phyloP scores from a whole-genome alignment of 2,888 invertebrate genomes.

The Minunthozetes semirufus region DNA sequence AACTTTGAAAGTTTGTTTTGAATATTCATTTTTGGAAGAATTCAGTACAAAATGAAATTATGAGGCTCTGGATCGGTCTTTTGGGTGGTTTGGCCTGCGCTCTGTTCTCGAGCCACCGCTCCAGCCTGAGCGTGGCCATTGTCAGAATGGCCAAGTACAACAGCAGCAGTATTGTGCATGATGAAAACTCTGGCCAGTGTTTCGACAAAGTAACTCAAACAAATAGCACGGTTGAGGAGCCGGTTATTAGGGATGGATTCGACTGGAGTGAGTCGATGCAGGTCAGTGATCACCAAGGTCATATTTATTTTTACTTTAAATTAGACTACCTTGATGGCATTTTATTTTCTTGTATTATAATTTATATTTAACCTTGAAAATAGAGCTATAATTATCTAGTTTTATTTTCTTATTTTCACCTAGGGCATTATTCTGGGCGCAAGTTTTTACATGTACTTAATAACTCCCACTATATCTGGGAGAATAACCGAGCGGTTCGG shows the following conservation, averaged over 20 bases:
- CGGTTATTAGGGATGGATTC: background rate
- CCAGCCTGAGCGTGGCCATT: constrained; percentile 47
- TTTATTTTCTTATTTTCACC: background rate
- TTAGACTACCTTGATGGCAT: no score
- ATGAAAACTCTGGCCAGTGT: background rate
- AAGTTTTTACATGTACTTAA: constrained; percentile 32
- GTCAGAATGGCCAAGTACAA: constrained; percentile 50
- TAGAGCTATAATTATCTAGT: background rate
- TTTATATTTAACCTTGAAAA: background rate
- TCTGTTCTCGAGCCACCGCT: constrained; percentile 21
- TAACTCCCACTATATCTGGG: constrained; percentile 35
- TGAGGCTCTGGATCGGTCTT: background rate
- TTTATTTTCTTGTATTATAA: background rate
- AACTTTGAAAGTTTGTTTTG: no score
- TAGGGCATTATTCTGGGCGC: constrained; percentile 37
- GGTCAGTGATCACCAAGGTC: background rate
- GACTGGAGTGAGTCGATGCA: constrained; percentile 29
- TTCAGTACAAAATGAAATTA: no score
- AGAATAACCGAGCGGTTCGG: constrained; percentile 45
- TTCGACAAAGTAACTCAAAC: background rate
- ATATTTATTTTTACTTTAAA: background rate
- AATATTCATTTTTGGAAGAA: no score
- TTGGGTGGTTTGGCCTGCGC: constrained; percentile 24
- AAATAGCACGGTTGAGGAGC: background rate
- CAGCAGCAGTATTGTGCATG: background rate